Conservation (phyloP, 2,113 vertebrate genomes). For the Micromys minutus region DNA sequence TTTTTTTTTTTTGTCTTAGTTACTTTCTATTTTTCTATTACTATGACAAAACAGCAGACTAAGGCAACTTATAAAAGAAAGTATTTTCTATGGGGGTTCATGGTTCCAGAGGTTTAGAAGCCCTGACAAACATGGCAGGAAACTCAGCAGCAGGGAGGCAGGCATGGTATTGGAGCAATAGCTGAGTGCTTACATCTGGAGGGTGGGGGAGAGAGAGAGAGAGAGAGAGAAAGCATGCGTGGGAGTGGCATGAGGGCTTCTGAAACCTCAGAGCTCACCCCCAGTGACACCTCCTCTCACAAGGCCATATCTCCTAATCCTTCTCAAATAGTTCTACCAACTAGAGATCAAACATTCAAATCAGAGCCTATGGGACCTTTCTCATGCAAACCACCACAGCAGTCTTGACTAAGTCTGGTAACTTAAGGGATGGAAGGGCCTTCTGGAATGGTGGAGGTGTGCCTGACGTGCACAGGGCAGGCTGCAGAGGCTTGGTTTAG, state of each 20-base stretch:
- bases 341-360: background rate
- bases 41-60: background rate
- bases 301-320: background rate
- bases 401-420: background rate
- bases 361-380: background rate
- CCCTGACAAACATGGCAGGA: no score
- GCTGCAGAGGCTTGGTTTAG: fast-evolving
- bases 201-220: background rate
- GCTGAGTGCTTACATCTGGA: background rate
- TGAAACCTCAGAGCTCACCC: background rate
- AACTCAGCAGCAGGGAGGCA: background rate
- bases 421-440: background rate
- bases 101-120: background rate
- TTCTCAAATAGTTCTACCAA: background rate
- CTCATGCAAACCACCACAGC: background rate
- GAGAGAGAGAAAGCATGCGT: background rate
- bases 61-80: background rate
- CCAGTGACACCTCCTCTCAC: background rate
- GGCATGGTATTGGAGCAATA: background rate
- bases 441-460: background rate
- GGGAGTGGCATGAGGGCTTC: no score
- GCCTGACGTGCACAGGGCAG: background rate
- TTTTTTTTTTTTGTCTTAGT: background rate
- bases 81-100: background rate
- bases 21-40: background rate